Percentiles rank a stretch among this genome's conserved stretches.
Evolutionary conservation across 2,113 vertebrate genomes (phyloP).

Genomic region (Sturnira hondurensis): DNA sequence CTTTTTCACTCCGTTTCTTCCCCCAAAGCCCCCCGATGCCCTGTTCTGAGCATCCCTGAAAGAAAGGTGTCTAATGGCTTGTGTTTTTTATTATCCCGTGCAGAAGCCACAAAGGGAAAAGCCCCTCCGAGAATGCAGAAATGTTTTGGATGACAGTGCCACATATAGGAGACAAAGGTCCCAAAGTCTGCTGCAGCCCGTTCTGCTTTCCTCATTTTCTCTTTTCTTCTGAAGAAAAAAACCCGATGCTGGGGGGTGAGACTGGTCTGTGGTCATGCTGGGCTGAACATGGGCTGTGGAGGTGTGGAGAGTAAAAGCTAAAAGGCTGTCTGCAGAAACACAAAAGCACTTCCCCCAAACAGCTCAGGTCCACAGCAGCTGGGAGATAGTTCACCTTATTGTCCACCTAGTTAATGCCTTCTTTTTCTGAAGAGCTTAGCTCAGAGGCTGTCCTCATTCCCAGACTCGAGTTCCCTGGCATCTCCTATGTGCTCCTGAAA

Average conservation of each 20-base stretch:
- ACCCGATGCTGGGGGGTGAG: background rate
- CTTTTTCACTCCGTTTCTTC: background rate
- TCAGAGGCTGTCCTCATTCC: background rate
- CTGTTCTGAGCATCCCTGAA: background rate
- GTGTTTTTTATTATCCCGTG: background rate
- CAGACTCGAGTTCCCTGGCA: background rate
- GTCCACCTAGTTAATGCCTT: background rate
- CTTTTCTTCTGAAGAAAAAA: constrained; percentile 28
- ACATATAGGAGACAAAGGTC: background rate
- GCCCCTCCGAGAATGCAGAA: background rate
- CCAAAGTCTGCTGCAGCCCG: background rate
- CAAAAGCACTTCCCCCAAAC: background rate
- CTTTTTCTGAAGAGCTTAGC: background rate
- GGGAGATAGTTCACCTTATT: background rate
- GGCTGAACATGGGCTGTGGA: background rate
- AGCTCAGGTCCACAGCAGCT: background rate
- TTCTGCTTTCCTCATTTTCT: background rate
- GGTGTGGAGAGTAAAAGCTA: background rate
- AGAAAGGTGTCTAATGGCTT: constrained; percentile 2
- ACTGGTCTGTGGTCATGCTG: background rate
- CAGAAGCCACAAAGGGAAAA: background rate
- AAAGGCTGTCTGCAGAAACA: background rate
- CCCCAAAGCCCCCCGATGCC: background rate
- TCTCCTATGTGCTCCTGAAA: background rate
- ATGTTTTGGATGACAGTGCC: background rate